Evolutionary conservation across 64 coral and sea anemone genomes (phyloP), one percentile per base, ranked within the genome.

Genomic region (Stylophora pistillata): DNA sequence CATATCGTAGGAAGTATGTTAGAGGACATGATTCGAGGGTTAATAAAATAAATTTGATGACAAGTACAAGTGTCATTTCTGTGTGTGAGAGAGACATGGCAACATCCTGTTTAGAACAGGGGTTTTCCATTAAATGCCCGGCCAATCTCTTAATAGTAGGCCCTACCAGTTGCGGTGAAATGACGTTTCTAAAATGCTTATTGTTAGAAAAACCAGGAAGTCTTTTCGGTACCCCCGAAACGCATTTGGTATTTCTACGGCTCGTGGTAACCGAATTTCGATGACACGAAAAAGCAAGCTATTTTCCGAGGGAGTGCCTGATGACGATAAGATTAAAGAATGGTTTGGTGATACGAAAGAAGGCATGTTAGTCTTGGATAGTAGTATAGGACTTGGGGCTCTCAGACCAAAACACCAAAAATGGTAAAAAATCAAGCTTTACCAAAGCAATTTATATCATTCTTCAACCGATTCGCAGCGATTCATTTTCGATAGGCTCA

Each of bases 321-420:
- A 13, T 23, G 0, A 18, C 21, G 17, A 17, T 4, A 17, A 21
- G 0, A 17, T 65, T 2, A 18, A 18, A 65, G 21, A 65, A 65
- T 65, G 62, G 62, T 65, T 65, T 20, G 17, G 17, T 21, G 23
- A 65, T 47, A 47, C 7, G 3, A 3, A 4, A 21, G 30, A 15
- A 16, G 85, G 86, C 14, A 56, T 85, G 1, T 72, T 78, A 30
- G n/a, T n/a, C n/a, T n/a, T n/a, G n/a, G n/a, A n/a, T n/a, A n/a
- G n/a, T n/a, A n/a, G n/a, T n/a, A n/a, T n/a, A n/a, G n/a, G n/a
- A n/a, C n/a, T n/a, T n/a, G n/a, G n/a, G n/a, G n/a, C n/a, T n/a
- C n/a, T n/a, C n/a, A n/a, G n/a, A n/a, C n/a, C n/a, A n/a, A n/a
- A n/a, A n/a, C n/a, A n/a, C n/a, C n/a, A n/a, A n/a, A n/a, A n/a